These are phyloP conservation scores for Pandion haliaetus DNA, from an alignment of 2,113 vertebrate genomes.

Conservation along the genomic window DNA sequence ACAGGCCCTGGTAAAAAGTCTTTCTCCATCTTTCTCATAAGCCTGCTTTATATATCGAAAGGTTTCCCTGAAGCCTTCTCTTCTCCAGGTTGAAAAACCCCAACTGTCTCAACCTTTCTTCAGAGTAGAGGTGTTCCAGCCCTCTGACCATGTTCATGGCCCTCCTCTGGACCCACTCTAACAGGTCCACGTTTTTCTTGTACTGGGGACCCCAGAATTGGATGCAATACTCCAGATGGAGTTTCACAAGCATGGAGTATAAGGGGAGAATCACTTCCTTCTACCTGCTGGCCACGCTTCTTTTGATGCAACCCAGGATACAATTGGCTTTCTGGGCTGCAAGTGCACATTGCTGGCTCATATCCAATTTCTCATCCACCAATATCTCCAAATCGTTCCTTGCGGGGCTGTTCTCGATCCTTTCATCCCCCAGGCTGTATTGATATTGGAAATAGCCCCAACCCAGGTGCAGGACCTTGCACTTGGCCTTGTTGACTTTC, in stretches of 20 bases:
- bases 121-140: rapidly evolving
- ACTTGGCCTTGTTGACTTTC: not conserved
- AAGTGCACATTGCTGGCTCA: not conserved
- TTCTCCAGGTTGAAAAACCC: not conserved
- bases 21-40: not conserved
- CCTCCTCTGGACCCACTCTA: not conserved
- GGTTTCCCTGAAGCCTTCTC: rapidly evolving
- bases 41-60: not conserved
- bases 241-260: not conserved
- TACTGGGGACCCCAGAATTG: too few relatives aligned
- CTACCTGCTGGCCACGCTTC: rapidly evolving
- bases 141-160: not conserved
- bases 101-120: not conserved
- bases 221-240: not conserved
- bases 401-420: not conserved
- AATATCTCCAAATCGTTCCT: not conserved
- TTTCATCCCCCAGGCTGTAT: not conserved
- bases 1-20: not conserved
- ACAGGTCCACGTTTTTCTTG: not conserved
- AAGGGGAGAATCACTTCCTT: not conserved
- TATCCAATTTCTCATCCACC: not conserved
- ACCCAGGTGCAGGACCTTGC: not conserved
- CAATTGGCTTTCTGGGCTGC: not conserved
- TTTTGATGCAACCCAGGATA: not conserved
- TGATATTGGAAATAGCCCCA: not conserved